Conservation (phyloP, 2,888 invertebrate genomes). For the Calephelis perditalis region DNA sequence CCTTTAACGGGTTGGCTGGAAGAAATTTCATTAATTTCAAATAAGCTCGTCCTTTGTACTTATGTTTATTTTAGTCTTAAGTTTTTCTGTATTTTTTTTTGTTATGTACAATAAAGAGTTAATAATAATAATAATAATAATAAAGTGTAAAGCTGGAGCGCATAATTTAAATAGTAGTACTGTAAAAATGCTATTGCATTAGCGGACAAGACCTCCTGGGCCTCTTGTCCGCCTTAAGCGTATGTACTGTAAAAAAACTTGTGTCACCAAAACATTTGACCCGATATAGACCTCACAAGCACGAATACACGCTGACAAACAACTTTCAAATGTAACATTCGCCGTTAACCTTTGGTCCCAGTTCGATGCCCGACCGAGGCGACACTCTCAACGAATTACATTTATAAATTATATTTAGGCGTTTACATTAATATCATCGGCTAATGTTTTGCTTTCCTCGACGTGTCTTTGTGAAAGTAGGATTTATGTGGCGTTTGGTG, state of each 20-base stretch:
- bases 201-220: too few relatives aligned
- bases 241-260: background rate
- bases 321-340: slow-evolving; percentile 38
- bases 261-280: slow-evolving; percentile 31
- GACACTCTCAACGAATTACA: slow-evolving; percentile 26
- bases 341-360: slow-evolving; percentile 36
- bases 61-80: too few relatives aligned
- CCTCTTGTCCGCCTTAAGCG: background rate
- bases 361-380: slow-evolving; percentile 26
- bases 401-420: slow-evolving; percentile 31
- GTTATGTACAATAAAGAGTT: too few relatives aligned
- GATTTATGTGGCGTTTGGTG: slow-evolving; percentile 10
- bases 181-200: too few relatives aligned
- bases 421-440: slow-evolving; percentile 17
- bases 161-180: too few relatives aligned
- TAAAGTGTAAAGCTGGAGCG: too few relatives aligned
- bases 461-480: slow-evolving; percentile 15
- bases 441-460: slow-evolving; percentile 14
- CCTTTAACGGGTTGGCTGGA: too few relatives aligned
- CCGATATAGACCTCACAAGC: slow-evolving; percentile 32
- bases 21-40: too few relatives aligned
- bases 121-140: too few relatives aligned
- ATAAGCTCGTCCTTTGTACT: too few relatives aligned
- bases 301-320: slow-evolving; percentile 32
- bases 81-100: too few relatives aligned